These are phyloP conservation scores for Cloeon dipterum DNA, from an alignment of 2,888 invertebrate genomes.

Conservation along the genomic window DNA sequence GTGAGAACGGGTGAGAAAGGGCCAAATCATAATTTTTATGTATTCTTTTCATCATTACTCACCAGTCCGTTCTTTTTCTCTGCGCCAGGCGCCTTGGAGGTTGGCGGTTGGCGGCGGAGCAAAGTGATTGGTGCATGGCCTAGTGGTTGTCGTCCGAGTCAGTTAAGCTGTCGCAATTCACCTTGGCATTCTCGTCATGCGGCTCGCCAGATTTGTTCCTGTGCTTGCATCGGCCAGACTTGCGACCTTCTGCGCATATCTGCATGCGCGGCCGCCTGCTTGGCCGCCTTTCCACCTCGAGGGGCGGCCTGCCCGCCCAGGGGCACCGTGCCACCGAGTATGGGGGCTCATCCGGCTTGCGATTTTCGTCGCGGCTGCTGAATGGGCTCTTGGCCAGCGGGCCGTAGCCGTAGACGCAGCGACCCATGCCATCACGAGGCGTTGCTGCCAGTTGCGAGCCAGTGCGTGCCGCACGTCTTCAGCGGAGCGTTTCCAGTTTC, in stretches of 20 bases:
- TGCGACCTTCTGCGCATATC: too few species aligned
- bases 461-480: too few species aligned
- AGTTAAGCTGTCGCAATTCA: conserved; percentile 51
- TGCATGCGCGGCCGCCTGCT: conserved; percentile 9
- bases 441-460: too few species aligned
- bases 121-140: too few species aligned
- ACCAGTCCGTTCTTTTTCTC: conserved; percentile 13
- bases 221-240: conserved; percentile 28
- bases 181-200: neutral
- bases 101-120: too few species aligned
- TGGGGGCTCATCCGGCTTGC: conserved; percentile 11
- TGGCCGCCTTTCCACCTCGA: neutral
- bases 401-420: conserved; percentile 49
- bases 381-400: conserved; percentile 64
- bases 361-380: conserved; percentile 16
- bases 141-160: conserved; percentile 38
- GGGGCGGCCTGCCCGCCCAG: neutral
- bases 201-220: too few species aligned
- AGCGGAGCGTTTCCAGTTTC: too few species aligned
- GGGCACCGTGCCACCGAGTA: conserved; percentile 9
- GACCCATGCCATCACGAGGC: conserved; percentile 17
- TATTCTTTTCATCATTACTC: too few species aligned
- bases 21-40: too few species aligned
- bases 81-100: conserved; percentile 15
- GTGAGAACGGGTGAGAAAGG: too few species aligned